These are phyloP conservation scores for Spermophilus dauricus DNA, from an alignment of 2,113 vertebrate genomes.

Conservation along the genomic window DNA sequence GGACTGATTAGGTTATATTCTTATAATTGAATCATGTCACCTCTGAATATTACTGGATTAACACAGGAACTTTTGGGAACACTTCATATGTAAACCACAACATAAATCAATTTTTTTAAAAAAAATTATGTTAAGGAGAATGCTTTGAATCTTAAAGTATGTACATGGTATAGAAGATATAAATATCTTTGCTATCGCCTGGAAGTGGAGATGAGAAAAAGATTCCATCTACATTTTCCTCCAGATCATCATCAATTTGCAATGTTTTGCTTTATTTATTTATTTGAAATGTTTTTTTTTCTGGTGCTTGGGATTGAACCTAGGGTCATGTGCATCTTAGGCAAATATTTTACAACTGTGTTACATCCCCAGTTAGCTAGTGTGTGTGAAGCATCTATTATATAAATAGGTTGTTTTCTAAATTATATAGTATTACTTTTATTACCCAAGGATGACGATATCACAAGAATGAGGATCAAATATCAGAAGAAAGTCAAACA, in stretches of 20 bases:
- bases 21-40: too few species aligned
- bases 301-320: too few species aligned
- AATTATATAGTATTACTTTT: not conserved
- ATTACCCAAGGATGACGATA: not conserved
- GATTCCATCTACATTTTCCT: not conserved
- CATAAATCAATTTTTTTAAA: not conserved
- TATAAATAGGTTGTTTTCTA: not conserved
- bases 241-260: not conserved
- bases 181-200: not conserved
- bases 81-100: too few species aligned
- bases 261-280: too few species aligned
- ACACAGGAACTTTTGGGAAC: too few species aligned
- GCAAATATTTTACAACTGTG: too few species aligned
- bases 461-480: not conserved
- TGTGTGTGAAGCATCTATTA: not conserved
- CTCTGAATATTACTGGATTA: too few species aligned
- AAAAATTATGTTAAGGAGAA: not conserved
- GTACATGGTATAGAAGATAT: not conserved
- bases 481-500: not conserved
- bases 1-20: too few species aligned
- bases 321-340: too few species aligned
- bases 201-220: not conserved
- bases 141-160: not conserved
- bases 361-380: too few species aligned
- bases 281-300: too few species aligned